Percentiles rank a stretch among this genome's conserved stretches.
Conservation (phyloP, 2,113 vertebrate species). For the Cottus gobio region DNA sequence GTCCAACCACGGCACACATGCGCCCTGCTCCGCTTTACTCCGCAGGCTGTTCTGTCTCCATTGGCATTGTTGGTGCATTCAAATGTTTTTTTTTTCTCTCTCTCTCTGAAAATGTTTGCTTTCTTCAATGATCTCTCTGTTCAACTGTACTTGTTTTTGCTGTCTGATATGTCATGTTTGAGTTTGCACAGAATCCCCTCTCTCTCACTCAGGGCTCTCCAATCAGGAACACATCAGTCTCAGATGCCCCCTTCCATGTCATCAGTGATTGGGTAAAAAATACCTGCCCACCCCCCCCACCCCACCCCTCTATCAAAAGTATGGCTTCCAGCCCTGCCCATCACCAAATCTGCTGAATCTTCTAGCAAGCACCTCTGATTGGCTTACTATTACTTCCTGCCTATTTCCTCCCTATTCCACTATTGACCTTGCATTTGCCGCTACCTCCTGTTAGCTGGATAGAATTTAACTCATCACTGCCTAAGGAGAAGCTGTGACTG, state of each 20-base stretch:
- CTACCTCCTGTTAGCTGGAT: constrained; percentile 41
- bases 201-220: constrained; percentile 85
- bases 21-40: constrained; percentile 72
- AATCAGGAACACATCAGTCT: constrained; percentile 77
- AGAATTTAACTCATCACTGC: constrained; percentile 38
- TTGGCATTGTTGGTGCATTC: constrained; percentile 71
- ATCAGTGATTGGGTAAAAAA: constrained; percentile 80
- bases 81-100: constrained; percentile 70
- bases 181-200: constrained; percentile 86
- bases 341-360: constrained; percentile 61
- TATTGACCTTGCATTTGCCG: constrained; percentile 31
- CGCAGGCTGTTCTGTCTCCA: constrained; percentile 69
- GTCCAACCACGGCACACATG: background rate
- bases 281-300: constrained; percentile 64
- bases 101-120: constrained; percentile 74
- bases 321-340: constrained; percentile 59
- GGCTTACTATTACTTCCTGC: constrained; percentile 55
- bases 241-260: constrained; percentile 75
- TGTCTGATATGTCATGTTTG: constrained; percentile 82
- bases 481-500: constrained; percentile 12
- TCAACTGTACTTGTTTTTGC: constrained; percentile 77
- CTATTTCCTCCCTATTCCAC: constrained; percentile 46
- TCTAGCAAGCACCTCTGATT: constrained; percentile 63
- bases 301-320: constrained; percentile 48
- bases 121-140: constrained; percentile 79